These are phyloP conservation scores for Casuarius casuarius DNA, from an alignment of 2,113 vertebrate species.

Conservation along the genomic window DNA sequence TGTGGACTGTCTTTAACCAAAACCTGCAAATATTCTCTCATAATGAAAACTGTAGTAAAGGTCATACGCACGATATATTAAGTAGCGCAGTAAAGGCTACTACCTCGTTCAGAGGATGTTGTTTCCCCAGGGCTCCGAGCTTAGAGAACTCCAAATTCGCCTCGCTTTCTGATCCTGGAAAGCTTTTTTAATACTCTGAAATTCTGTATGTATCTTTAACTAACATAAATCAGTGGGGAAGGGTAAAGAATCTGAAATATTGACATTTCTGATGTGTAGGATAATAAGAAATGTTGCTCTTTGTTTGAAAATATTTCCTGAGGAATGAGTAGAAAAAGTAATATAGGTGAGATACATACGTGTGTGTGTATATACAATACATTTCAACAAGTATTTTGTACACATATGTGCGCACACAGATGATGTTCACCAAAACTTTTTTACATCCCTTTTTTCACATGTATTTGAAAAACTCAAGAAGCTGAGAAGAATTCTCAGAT, in stretches of 20 bases:
- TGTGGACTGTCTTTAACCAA: background rate
- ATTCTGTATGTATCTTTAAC: background rate
- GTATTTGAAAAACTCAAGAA: background rate
- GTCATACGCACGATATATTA: background rate
- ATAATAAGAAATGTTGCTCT: background rate
- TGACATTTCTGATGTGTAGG: background rate
- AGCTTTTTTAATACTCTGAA: background rate
- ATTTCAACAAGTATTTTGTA: background rate
- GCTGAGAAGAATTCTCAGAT: background rate
- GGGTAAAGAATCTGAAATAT: background rate
- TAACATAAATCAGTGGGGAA: background rate
- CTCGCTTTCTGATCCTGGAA: background rate
- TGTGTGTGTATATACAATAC: background rate
- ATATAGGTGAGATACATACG: background rate
- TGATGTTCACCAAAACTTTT: background rate
- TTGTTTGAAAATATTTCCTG: background rate
- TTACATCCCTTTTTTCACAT: background rate
- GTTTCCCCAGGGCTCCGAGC: background rate
- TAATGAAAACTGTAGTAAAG: background rate
- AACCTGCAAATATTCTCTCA: background rate
- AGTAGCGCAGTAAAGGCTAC: background rate
- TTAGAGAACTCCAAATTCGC: background rate
- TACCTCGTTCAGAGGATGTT: background rate
- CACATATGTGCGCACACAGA: background rate
- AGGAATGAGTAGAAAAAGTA: background rate